phyloP scores from a whole-genome alignment of 2,888 invertebrate species.

The Cerceris ruficornis region DNA sequence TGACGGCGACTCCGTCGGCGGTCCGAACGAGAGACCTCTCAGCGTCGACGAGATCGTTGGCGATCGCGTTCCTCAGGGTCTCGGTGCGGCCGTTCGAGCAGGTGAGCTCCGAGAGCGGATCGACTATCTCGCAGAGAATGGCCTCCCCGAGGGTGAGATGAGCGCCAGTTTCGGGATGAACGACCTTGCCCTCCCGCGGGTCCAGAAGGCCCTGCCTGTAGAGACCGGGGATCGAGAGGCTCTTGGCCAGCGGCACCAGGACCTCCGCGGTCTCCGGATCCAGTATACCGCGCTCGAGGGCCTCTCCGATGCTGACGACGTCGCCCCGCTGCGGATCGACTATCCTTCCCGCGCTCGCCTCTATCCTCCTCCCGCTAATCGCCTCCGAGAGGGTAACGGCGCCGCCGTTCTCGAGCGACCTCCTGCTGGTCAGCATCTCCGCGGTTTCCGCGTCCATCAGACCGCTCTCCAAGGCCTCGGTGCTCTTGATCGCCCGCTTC shows the following conservation, averaged over 20 bases:
- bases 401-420: constrained; percentile 85
- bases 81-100: constrained; percentile 86
- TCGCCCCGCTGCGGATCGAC: constrained; percentile 93
- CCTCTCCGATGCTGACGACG: constrained; percentile 90
- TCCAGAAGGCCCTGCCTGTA: constrained; percentile 93
- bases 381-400: constrained; percentile 89
- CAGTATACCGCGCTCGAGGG: constrained; percentile 91
- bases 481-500: constrained; percentile 88
- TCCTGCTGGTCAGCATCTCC: constrained; percentile 86
- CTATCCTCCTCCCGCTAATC: constrained; percentile 86
- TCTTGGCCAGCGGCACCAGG: constrained; percentile 90
- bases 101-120: constrained; percentile 88
- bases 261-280: constrained; percentile 90
- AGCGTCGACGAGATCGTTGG: constrained; percentile 87
- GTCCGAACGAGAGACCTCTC: constrained; percentile 87
- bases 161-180: constrained; percentile 94
- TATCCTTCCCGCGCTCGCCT: constrained; percentile 90
- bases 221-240: constrained; percentile 92
- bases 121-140: constrained; percentile 93
- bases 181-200: constrained; percentile 87
- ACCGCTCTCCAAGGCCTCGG: constrained; percentile 90
- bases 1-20: constrained; percentile 84
- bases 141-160: constrained; percentile 91
- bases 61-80: constrained; percentile 90
- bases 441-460: constrained; percentile 91